A percentile compares a stretch with the other conserved stretches of the same genome.
Evolutionary conservation across 2,797 vertebrate genomes (phyloP).

Genomic region (Ptychadena robeensis): DNA sequence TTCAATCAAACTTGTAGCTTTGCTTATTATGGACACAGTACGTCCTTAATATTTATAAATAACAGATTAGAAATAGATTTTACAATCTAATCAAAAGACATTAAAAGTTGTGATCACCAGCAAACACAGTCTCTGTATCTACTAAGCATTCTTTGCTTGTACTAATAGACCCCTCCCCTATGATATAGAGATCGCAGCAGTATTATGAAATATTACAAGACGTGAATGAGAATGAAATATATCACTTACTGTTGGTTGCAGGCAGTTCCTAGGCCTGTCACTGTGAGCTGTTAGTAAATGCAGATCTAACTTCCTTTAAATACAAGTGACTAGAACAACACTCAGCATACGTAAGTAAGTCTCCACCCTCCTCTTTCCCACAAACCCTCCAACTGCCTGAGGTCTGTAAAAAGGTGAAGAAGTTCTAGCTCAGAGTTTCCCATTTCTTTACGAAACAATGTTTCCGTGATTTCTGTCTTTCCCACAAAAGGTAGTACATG

Average conservation of each 20-base stretch:
- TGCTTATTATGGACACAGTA: too few relatives aligned
- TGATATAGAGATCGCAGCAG: background rate
- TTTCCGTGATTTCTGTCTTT: background rate
- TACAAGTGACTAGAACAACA: conserved; percentile 9
- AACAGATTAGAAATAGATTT: too few relatives aligned
- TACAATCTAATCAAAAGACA: too few relatives aligned
- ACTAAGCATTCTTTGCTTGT: background rate
- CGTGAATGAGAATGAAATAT: background rate
- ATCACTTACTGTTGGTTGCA: conserved; percentile 13
- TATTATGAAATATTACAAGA: background rate
- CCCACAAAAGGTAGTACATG: background rate
- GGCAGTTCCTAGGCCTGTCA: background rate
- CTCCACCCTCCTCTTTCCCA: conserved; percentile 30
- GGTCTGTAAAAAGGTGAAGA: background rate
- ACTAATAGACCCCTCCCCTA: background rate
- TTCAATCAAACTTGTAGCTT: too few relatives aligned
- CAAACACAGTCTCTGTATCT: background rate
- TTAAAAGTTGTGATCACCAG: too few relatives aligned
- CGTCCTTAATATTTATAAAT: too few relatives aligned
- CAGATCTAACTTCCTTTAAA: conserved; percentile 46
- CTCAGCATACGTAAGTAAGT: conserved; percentile 7
- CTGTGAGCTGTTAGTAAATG: background rate
- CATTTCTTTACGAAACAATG: background rate
- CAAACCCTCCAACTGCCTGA: background rate
- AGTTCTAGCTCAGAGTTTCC: background rate